Evolutionary conservation across 2,888 invertebrate species (phyloP).

Genomic region (Agriotes lineatus): DNA sequence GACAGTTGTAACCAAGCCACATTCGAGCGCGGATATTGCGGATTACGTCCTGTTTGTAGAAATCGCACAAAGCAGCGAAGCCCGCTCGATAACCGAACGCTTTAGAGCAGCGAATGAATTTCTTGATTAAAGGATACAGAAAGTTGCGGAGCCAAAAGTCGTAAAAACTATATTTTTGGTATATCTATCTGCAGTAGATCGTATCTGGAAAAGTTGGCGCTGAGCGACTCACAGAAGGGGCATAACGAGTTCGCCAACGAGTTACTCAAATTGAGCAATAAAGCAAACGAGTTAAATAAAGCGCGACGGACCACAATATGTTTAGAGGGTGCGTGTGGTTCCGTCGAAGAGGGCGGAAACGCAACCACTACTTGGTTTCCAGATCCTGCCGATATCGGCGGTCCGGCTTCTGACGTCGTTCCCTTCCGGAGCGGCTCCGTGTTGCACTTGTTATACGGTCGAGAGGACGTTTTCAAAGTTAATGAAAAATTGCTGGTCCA

Average conservation of each 20-base stretch:
- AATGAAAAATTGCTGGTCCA: constrained; percentile 57
- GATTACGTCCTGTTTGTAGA: too few species aligned
- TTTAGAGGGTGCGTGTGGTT: constrained; percentile 32
- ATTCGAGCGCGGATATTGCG: too few species aligned
- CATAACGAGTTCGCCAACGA: constrained; percentile 43
- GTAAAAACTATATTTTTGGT: constrained; percentile 23
- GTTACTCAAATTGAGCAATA: constrained; percentile 50
- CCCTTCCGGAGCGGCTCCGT: constrained; percentile 30
- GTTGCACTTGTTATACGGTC: constrained; percentile 55
- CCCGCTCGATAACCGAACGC: neutral
- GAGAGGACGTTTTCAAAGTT: constrained; percentile 55
- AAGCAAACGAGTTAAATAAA: constrained; percentile 48
- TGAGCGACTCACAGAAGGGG: constrained; percentile 25
- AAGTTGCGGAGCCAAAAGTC: neutral
- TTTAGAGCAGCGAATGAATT: neutral
- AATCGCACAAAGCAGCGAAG: too few species aligned
- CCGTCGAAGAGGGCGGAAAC: constrained; percentile 23
- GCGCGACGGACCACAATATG: constrained; percentile 47
- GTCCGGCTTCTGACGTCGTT: constrained; percentile 40
- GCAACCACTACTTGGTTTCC: constrained; percentile 8
- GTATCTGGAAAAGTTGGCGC: constrained; percentile 21
- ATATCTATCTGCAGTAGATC: constrained; percentile 16
- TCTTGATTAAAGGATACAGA: constrained; percentile 13
- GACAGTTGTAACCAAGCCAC: too few species aligned
- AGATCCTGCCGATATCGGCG: constrained; percentile 5